These are phyloP conservation scores for Chrysaora quinquecirrha DNA, from an alignment of 30 jellyfish, hydroid and myxozoan genomes.

Conservation along the genomic window DNA sequence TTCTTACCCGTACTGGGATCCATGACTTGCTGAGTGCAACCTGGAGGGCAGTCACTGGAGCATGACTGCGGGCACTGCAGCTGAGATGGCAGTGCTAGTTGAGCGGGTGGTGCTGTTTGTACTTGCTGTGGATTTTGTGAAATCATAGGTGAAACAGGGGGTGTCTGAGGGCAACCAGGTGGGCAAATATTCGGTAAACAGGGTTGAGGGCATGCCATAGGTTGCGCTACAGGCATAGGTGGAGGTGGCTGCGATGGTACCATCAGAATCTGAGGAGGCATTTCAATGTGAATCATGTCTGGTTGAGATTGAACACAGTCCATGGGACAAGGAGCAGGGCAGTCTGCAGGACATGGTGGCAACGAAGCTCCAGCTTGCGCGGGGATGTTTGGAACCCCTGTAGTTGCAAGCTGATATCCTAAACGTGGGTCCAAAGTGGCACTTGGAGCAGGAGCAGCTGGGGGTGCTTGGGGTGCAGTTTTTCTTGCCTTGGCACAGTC, in stretches of 20 bases:
- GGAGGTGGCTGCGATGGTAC: conserved; percentile 43
- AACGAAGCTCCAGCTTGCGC: conserved; percentile 51
- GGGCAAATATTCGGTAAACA: conserved; percentile 83
- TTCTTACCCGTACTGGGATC: conserved; percentile 48
- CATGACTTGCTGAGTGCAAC: conserved; percentile 43
- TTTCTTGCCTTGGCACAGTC: conserved; percentile 84
- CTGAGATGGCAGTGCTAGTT: conserved; percentile 22
- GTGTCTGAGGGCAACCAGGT: conserved; percentile 80
- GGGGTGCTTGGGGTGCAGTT: conserved; percentile 82
- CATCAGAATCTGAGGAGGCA: background rate
- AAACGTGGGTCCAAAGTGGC: conserved; percentile 82
- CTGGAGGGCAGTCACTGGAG: conserved; percentile 83
- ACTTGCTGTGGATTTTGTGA: conserved; percentile 49
- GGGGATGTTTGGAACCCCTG: conserved; percentile 79
- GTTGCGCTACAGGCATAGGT: conserved; percentile 19
- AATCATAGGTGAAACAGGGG: conserved; percentile 41
- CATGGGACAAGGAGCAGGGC: conserved; percentile 71
- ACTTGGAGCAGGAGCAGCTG: conserved; percentile 89
- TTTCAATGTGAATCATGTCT: background rate
- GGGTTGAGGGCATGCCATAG: conserved; percentile 85
- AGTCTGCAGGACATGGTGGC: conserved; percentile 10
- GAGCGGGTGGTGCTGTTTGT: background rate
- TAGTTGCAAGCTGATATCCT: conserved; percentile 91
- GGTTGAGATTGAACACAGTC: background rate
- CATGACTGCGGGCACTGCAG: conserved; percentile 88